Conservation (phyloP, 2,797 vertebrate species). For the Buceros bicornis region DNA sequence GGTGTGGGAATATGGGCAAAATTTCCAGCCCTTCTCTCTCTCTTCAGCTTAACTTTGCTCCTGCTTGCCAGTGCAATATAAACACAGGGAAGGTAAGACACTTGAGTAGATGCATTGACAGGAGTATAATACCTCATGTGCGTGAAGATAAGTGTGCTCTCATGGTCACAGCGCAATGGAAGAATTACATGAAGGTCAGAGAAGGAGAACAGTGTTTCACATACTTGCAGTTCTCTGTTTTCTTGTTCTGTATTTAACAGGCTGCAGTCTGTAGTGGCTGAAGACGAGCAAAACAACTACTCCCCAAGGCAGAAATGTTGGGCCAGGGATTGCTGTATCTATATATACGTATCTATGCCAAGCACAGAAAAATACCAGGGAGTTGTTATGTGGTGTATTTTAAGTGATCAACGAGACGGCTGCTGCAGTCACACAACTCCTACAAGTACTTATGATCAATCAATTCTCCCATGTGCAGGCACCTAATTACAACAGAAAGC, state of each 20-base stretch:
- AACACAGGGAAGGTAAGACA: neutral
- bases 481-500: neutral
- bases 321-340: neutral
- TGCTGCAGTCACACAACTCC: neutral
- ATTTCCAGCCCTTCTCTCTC: neutral
- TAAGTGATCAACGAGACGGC: neutral
- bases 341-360: neutral
- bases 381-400: neutral
- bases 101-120: neutral
- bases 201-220: neutral
- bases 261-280: neutral
- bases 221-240: neutral
- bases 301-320: neutral
- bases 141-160: neutral
- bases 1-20: neutral
- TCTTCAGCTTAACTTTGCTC: neutral
- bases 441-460: neutral
- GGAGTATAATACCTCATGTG: neutral
- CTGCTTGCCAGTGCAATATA: neutral
- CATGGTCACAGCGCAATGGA: neutral
- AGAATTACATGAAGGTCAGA: neutral
- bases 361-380: neutral
- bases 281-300: neutral
- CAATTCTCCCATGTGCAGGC: neutral
- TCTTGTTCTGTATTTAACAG: neutral